Conservation (phyloP, 2,113 vertebrate species). For the Hassar affinis region DNA sequence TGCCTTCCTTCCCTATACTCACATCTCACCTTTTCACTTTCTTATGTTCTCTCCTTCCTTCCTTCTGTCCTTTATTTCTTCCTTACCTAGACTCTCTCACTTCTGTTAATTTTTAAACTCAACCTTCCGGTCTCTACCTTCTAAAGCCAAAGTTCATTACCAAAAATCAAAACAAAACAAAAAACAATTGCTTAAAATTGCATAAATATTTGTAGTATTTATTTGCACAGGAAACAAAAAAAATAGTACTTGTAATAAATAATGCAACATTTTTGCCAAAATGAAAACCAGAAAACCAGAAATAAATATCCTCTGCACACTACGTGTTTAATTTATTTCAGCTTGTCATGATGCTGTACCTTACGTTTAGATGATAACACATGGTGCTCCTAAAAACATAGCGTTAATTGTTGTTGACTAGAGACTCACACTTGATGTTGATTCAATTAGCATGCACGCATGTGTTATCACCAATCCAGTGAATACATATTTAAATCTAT, state of each 20-base stretch:
- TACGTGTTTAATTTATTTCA: not conserved
- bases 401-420: slow-evolving; percentile 34
- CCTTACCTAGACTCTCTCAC: not conserved
- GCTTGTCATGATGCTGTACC: not conserved
- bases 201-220: not conserved
- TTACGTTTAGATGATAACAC: slow-evolving; percentile 10
- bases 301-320: not conserved
- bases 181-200: not conserved
- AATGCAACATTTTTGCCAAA: not conserved
- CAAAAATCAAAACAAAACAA: not conserved
- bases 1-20: not conserved
- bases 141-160: not conserved
- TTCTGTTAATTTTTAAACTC: not conserved
- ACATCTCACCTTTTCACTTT: not conserved
- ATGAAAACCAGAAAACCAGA: not conserved
- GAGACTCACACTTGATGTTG: slow-evolving; percentile 12
- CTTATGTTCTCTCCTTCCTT: not conserved
- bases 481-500: slow-evolving; percentile 9
- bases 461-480: slow-evolving; percentile 4
- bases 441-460: slow-evolving; percentile 22
- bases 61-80: not conserved
- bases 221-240: not conserved
- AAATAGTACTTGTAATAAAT: not conserved
- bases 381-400: not conserved
- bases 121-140: not conserved